phyloP scores from a whole-genome alignment of 2,113 vertebrate genomes.

The Hemichromis elongatus region DNA sequence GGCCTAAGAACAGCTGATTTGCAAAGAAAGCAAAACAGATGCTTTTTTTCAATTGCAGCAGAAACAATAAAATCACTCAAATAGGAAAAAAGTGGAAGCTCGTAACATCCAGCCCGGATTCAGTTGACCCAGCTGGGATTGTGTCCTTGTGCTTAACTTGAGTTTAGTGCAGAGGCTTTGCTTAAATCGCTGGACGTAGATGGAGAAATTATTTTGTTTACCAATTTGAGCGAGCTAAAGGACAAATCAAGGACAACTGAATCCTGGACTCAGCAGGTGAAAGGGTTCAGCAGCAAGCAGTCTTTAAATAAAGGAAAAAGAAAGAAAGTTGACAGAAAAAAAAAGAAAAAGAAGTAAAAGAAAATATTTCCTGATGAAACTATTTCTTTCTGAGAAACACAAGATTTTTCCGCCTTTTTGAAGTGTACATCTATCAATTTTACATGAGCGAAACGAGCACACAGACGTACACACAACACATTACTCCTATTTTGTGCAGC shows the following conservation, averaged over 20 bases:
- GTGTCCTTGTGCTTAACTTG: constrained; percentile 27
- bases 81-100: constrained; percentile 89
- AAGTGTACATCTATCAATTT: neutral
- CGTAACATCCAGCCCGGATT: constrained; percentile 64
- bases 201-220: constrained; percentile 52
- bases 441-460: neutral
- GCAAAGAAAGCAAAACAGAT: constrained; percentile 84
- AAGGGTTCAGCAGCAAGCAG: constrained; percentile 89
- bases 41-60: constrained; percentile 86
- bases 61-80: constrained; percentile 79
- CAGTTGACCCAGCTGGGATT: constrained; percentile 47
- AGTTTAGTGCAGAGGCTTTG: constrained; percentile 10
- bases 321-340: neutral
- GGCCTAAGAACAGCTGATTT: constrained; percentile 99
- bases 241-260: constrained; percentile 69
- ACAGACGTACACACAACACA: neutral
- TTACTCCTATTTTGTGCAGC: neutral
- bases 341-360: neutral
- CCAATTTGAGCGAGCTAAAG: constrained; percentile 26
- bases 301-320: constrained; percentile 38
- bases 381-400: neutral
- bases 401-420: neutral
- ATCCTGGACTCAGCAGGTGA: constrained; percentile 87
- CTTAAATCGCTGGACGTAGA: constrained; percentile 1
- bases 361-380: neutral